A percentile compares a stretch with the other conserved stretches of the same genome.
phyloP scores from a whole-genome alignment of 2,113 vertebrate species.

The Anguilla japonica region DNA sequence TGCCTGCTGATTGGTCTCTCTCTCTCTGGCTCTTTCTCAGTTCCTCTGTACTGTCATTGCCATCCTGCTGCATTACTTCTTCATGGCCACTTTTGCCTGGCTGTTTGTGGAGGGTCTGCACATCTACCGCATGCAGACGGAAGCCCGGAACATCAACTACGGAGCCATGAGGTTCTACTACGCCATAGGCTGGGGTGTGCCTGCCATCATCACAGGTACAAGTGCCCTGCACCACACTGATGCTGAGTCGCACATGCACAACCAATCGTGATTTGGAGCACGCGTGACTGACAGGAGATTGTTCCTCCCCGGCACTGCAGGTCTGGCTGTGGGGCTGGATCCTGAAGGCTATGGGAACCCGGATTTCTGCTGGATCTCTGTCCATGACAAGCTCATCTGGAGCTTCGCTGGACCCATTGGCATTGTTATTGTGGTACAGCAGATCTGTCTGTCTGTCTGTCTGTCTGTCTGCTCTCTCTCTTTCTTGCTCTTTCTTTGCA shows the following conservation, averaged over 20 bases:
- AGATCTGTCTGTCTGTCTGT: not conserved
- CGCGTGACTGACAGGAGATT: not conserved
- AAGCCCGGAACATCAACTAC: constrained; percentile 89
- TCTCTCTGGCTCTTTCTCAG: constrained; percentile 59
- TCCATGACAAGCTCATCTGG: constrained; percentile 97
- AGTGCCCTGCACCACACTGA: not conserved
- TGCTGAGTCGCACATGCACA: not conserved
- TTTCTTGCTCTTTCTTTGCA: not conserved
- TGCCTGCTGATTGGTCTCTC: not conserved
- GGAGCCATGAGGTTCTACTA: constrained; percentile 98
- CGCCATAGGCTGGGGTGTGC: constrained; percentile 93
- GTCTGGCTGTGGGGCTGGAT: constrained; percentile 90
- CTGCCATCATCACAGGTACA: constrained; percentile 92
- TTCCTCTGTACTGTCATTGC: constrained; percentile 94
- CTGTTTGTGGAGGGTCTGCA: constrained; percentile 94
- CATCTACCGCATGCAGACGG: constrained; percentile 95
- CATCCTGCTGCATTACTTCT: constrained; percentile 96
- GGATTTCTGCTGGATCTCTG: constrained; percentile 98
- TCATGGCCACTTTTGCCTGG: constrained; percentile 94
- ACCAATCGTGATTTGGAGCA: not conserved
- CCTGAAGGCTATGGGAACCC: constrained; percentile 96
- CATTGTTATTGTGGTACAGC: constrained; percentile 88
- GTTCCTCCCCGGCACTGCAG: constrained; percentile 55
- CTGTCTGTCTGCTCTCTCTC: not conserved
- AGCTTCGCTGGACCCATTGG: constrained; percentile 94